Base-by-base conservation (phyloP, 2,797 vertebrate species). In the Rhyacichthys aspro region DNA sequence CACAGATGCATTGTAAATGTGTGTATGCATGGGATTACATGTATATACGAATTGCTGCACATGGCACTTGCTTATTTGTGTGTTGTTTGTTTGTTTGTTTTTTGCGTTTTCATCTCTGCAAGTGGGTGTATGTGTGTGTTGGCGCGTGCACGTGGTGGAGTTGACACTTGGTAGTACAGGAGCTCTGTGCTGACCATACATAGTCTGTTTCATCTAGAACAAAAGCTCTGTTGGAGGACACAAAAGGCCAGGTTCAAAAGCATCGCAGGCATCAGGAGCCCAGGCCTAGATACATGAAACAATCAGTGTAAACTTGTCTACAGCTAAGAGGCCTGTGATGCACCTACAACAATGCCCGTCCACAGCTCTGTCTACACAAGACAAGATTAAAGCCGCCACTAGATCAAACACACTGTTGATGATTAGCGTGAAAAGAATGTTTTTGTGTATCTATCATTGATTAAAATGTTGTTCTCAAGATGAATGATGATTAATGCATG, bases 131-230 rank as follows among this genome's bases (percentile, higher is more conserved):
- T 56, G 34, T 59, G 60, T 57, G 67, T 58, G 50, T 67, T 43
- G 65, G 18, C 14, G 11, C 62, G 63, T 52, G 28, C 33, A 23
- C 34, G n/a, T 48, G 44, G 59, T 52, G 56, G 72, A 67, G 66
- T 79, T 81, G 84, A 86, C 88, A 81, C 81, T 68, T 75, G 68
- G 74, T 84, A 76, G 82, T 81, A 85, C 86, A 88, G 78, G 60
- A 74, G 83, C 80, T 74, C 79, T 63, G 78, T 47, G 74, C 84
- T 87, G 88, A 88, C 87, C 89, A 92, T 91, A 88, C 87, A 92
- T 90, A 92, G 90, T 93, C 90, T 90, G 91, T 93, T 93, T 93
- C 80, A 93, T 92, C 89, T 92, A 90, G 83, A 92, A 93, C 92
- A 92, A 93, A 93, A 92, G 91, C 88, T 81, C 81, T 60, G 85